These are phyloP conservation scores for Bilobella aurantiaca DNA, from an alignment of 1,140 invertebrate species.

Conservation along the genomic window DNA sequence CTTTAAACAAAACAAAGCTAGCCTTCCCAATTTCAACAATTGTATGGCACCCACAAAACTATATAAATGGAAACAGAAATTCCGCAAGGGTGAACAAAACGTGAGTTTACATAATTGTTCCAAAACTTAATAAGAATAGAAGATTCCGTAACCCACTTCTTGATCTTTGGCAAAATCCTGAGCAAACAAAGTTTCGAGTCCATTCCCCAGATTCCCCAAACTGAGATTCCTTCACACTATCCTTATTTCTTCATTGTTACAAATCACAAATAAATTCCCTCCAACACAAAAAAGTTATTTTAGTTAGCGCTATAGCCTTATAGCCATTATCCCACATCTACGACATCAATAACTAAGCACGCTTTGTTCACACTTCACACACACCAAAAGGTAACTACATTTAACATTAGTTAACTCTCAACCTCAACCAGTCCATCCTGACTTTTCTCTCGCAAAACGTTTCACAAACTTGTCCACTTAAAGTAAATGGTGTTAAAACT, in stretches of 20 bases:
- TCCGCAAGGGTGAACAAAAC: background rate
- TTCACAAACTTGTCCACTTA: too few species aligned
- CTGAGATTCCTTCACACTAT: background rate
- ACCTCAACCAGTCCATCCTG: too few species aligned
- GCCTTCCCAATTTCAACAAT: background rate
- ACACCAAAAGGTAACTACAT: too few species aligned
- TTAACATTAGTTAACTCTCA: too few species aligned
- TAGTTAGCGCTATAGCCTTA: background rate
- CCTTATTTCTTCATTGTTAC: background rate
- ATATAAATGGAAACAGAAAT: background rate
- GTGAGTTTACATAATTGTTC: background rate
- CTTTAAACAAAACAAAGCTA: background rate
- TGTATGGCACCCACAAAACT: too few species aligned
- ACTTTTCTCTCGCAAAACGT: too few species aligned
- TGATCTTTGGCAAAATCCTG: conserved; percentile 6
- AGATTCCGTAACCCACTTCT: background rate
- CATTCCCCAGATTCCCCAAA: background rate
- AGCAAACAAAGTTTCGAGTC: background rate
- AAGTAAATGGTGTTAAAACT: background rate
- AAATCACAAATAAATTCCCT: background rate
- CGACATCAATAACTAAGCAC: background rate
- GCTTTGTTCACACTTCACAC: background rate
- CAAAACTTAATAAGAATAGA: background rate
- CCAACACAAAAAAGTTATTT: background rate
- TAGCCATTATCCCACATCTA: background rate